Evolutionary conservation across 1,140 invertebrate species (phyloP), one percentile per base, ranked within the genome.

Genomic region (Pemphigus obesinymphae): DNA sequence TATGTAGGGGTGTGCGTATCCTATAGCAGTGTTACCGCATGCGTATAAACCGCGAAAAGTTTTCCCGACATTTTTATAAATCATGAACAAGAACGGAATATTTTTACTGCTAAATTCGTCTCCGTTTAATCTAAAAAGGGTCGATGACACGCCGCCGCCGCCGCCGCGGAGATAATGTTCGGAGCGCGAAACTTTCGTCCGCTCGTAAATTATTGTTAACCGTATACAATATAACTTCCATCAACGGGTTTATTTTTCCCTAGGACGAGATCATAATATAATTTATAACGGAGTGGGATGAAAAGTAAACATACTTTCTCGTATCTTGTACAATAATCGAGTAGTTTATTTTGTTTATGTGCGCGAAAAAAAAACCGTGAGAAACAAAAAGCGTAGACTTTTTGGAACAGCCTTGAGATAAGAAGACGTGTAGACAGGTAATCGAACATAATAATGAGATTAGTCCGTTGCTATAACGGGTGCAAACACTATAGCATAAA

Each of bases 151-250:
- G 17, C 68, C 5, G 23, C n/a, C 7, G 26, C 31, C 45, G 17
- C 68, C 11, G 17, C 68, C 5, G 23, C n/a, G 17, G 26, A 50
- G 26, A 48, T 48, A 48, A 48, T 50, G 13, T 73, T 50, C 10
- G 10, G 23, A 45, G 26, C 43, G 23, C 26, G 23, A 48, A 50
- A 73, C 26, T 73, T 73, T 73, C 43, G 2, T 31, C 26, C 29
- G 15, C 45, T 50, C 70, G 43, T 73, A 73, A 73, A 73, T 73
- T 73, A 73, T 73, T 45, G 37, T 70, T 43, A 70, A 70, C 40
- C n/a, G n/a, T 70, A n/a, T 48, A 31, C 17, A 31, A 45, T 29
- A 73, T 73, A 73, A 31, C 26, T 73, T 73, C 26, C 43, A 50
- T 73, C 70, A 73, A 73, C 70, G 55, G 11, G 1, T 58, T 58